Base-by-base conservation (phyloP, 2,888 invertebrate species). In the Pachycephus smyrnensis region DNA sequence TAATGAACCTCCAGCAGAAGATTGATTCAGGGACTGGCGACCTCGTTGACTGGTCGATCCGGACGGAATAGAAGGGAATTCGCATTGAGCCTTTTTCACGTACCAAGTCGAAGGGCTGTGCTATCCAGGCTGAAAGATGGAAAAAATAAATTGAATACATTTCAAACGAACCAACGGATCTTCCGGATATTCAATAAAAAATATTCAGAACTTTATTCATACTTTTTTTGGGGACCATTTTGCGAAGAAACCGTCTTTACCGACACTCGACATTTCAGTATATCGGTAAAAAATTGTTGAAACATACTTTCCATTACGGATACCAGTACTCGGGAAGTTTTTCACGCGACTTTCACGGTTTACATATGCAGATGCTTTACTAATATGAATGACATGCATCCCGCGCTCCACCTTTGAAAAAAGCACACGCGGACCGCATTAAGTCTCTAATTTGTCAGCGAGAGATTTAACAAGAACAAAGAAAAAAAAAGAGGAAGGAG, bases 401-500 rank as follows among this genome's bases (percentile, higher is more conserved):
- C 55, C 23, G 4, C 15, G 23, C 55, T 9, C 23, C 55, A 40
- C 15, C 55, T 55, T 55, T 55, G 23, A 23, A 6, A 55, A 55
- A 23, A 9, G 0, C 23, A 55, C 55, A 23, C 23, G 9, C 23
- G 55, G 9, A 23, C 23, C 23, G 23, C 23, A 55, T 55, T 55
- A 55, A 23, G 9, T 55, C 23, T 55, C 55, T 55, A 55, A 55
- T 55, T 55, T 23, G 9, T 55, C 23, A 55, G 55, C 55, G 23
- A 9, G 55, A 23, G 23, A 23, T 23, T 73, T 73, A 30, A 73
- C 75, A 69, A 75, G 74, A 11, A 74, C 15, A 73, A 31, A 55
- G 55, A 32, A 33, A 73, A 12, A 69, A 76, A 79, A 78, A 69
- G 73, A 71, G 73, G 36, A 69, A 77, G 76, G 73, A 73, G 75